A percentile compares a stretch with the other conserved stretches of the same genome.
Evolutionary conservation across 2,888 invertebrate species (phyloP).

Genomic region (Andrena praecox): DNA sequence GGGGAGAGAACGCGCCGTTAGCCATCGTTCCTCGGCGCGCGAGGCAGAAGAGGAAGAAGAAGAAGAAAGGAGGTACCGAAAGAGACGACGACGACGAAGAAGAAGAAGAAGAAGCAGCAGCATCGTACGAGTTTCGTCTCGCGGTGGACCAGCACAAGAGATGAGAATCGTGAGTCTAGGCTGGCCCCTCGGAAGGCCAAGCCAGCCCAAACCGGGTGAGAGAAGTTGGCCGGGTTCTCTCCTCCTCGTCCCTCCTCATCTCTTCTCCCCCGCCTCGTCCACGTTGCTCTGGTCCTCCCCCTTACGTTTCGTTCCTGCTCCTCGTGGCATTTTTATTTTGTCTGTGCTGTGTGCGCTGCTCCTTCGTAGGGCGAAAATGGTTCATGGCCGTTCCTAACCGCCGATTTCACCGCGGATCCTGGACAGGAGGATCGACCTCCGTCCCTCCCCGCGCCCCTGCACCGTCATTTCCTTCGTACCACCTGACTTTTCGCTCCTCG

Average conservation of each 20-base stretch:
- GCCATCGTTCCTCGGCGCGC: conserved; percentile 28
- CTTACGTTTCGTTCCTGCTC: conserved; percentile 56
- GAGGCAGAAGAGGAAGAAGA: conserved; percentile 24
- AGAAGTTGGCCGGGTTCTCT: conserved; percentile 75
- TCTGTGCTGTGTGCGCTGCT: conserved; percentile 78
- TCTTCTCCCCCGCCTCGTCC: conserved; percentile 59
- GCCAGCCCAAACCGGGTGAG: conserved; percentile 74
- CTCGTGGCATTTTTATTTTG: conserved; percentile 81
- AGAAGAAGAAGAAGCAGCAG: conserved; percentile 51
- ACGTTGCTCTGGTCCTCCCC: conserved; percentile 43
- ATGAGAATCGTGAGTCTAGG: conserved; percentile 73
- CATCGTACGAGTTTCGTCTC: conserved; percentile 68
- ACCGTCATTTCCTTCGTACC: neutral
- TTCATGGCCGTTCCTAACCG: conserved; percentile 80
- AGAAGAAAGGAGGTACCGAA: conserved; percentile 21
- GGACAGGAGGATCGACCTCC: conserved; percentile 68
- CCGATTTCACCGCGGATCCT: conserved; percentile 73
- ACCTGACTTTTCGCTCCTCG: too few species aligned
- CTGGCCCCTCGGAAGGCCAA: conserved; percentile 69
- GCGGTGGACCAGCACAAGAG: conserved; percentile 68
- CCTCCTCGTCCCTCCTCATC: conserved; percentile 54
- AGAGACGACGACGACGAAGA: conserved; percentile 23
- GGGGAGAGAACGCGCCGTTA: conserved; percentile 39
- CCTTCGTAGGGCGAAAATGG: conserved; percentile 80
- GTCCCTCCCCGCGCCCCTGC: neutral